Evolutionary conservation across 1,140 invertebrate species (phyloP).

Genomic region (Bombus polaris): DNA sequence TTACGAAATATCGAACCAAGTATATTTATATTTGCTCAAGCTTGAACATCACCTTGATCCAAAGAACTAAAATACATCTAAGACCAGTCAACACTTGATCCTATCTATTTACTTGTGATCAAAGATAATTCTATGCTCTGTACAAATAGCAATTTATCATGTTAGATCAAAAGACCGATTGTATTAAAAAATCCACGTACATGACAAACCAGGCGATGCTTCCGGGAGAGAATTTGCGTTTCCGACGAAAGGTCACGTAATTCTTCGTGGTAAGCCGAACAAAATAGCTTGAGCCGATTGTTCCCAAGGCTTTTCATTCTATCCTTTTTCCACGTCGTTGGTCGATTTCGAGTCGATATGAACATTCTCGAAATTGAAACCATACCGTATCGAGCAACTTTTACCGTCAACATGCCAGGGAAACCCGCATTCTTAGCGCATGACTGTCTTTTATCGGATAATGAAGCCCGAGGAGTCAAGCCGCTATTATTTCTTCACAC

Average conservation of each 20-base stretch:
- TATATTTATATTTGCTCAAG: too few species aligned
- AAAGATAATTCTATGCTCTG: not conserved
- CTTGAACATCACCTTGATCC: too few species aligned
- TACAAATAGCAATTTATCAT: not conserved
- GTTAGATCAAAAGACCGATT: not conserved
- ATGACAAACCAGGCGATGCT: not conserved
- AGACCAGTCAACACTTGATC: too few species aligned
- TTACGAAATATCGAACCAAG: too few species aligned
- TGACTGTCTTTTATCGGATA: not conserved
- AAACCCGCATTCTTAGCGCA: not conserved
- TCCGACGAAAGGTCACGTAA: not conserved
- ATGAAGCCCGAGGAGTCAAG: not conserved
- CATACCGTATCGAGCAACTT: not conserved
- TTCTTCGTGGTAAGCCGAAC: slow-evolving; percentile 5
- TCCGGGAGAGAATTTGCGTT: not conserved
- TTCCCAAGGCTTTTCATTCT: not conserved
- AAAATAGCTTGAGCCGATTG: slow-evolving; percentile 3
- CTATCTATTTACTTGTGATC: not conserved
- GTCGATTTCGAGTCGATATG: slow-evolving; percentile 1
- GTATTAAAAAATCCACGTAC: not conserved
- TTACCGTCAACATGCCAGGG: not conserved
- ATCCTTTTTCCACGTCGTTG: not conserved
- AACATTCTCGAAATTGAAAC: slow-evolving; percentile 27
- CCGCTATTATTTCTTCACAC: not conserved
- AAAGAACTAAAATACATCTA: not conserved